Conservation (phyloP, 2,113 vertebrate genomes). For the Casuarius casuarius region DNA sequence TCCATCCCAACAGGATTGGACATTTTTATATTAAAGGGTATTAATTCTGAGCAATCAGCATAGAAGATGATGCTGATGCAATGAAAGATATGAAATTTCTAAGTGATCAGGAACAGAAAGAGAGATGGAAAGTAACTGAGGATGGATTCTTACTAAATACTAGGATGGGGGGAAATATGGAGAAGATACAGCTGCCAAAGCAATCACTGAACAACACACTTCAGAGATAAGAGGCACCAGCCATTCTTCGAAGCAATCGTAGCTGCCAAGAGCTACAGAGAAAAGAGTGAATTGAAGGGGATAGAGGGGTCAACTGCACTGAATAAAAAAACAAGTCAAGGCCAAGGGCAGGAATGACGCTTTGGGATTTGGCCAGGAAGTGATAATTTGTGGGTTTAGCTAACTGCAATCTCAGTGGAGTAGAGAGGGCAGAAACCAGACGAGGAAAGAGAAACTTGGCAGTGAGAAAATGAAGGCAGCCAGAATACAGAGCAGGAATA, state of each 20-base stretch:
- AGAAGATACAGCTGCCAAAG: slow-evolving; percentile 33
- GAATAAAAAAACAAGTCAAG: slow-evolving; percentile 52
- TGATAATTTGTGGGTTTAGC: slow-evolving; percentile 63
- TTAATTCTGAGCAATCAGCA: slow-evolving; percentile 40
- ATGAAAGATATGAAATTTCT: background rate
- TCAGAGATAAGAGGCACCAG: slow-evolving; percentile 63
- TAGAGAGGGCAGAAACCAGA: slow-evolving; percentile 39
- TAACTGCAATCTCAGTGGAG: slow-evolving; percentile 53
- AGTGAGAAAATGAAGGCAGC: slow-evolving; percentile 1
- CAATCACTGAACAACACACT: slow-evolving; percentile 18
- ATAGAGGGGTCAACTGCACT: slow-evolving; percentile 48
- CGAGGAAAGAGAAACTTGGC: slow-evolving; percentile 41
- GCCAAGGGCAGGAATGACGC: slow-evolving; percentile 45
- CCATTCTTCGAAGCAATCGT: slow-evolving; percentile 36
- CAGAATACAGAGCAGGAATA: slow-evolving; percentile 31
- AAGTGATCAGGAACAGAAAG: background rate
- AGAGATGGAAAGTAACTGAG: background rate
- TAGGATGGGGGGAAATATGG: background rate
- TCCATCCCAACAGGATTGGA: background rate
- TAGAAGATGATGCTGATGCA: background rate
- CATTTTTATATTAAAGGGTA: background rate
- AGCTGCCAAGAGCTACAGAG: slow-evolving; percentile 58
- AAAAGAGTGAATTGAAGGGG: slow-evolving; percentile 47
- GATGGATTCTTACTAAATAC: background rate
- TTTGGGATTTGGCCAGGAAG: slow-evolving; percentile 66